phyloP scores from a whole-genome alignment of 2,113 vertebrate species.

The Oxyruncus cristatus region DNA sequence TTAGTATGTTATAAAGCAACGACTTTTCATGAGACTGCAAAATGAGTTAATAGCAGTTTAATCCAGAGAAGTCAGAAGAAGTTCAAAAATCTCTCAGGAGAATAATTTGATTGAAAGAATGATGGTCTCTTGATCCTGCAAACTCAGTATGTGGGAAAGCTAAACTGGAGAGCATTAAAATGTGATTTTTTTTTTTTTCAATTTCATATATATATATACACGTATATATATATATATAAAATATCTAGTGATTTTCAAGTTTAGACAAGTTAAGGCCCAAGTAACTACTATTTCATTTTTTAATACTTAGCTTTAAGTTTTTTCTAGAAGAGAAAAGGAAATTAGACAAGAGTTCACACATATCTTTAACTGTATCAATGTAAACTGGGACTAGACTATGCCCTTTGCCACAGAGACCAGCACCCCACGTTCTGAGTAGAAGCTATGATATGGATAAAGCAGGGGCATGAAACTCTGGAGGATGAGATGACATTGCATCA shows the following conservation, averaged over 20 bases:
- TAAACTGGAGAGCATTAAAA: not conserved
- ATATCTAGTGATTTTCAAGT: not conserved
- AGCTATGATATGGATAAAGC: not conserved
- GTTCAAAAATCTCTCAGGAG: not conserved
- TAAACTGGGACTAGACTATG: not conserved
- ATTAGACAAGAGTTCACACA: not conserved
- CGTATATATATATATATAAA: not conserved
- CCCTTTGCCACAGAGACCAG: not conserved
- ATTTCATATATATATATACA: not conserved
- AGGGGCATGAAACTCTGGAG: not conserved
- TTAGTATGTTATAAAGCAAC: not conserved
- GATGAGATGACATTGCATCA: fast-evolving
- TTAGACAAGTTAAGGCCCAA: not conserved
- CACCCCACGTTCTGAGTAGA: not conserved
- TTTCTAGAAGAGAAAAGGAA: not conserved
- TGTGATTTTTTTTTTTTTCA: fast-evolving
- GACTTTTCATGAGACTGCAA: not conserved
- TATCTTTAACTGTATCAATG: not conserved
- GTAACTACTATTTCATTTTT: not conserved
- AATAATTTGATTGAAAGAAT: not conserved
- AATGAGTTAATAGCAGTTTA: not conserved
- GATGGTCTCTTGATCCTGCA: not conserved
- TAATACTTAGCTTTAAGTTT: not conserved
- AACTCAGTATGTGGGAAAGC: not conserved
- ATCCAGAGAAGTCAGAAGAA: not conserved